phyloP scores from a whole-genome alignment of 2,888 invertebrate species.

The Petrophora chlorosata region DNA sequence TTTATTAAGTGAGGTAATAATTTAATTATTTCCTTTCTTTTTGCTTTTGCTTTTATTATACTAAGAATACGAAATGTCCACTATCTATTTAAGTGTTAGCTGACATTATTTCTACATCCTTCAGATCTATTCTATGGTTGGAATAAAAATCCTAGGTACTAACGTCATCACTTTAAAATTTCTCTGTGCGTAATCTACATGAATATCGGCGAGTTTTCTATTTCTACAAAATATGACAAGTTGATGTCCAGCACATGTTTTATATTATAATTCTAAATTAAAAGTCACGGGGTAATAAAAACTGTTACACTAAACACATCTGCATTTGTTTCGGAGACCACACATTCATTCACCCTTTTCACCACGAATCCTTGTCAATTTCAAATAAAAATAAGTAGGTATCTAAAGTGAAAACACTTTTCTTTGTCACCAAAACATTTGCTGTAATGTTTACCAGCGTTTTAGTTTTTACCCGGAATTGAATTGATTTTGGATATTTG shows the following conservation, averaged over 20 bases:
- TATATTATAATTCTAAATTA: conserved; percentile 4
- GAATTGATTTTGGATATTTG: conserved; percentile 3
- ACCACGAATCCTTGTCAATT: not conserved
- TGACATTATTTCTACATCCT: too few species aligned
- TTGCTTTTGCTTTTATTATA: too few species aligned
- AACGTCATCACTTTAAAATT: conserved; percentile 20
- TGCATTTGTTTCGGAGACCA: not conserved
- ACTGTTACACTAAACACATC: conserved; percentile 6
- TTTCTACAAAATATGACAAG: conserved; percentile 26
- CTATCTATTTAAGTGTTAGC: too few species aligned
- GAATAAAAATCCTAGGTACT: not conserved
- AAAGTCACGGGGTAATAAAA: conserved; percentile 4
- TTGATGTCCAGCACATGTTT: conserved; percentile 27
- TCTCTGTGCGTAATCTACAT: conserved; percentile 16
- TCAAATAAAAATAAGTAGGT: conserved; percentile 2
- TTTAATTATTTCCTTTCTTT: too few species aligned
- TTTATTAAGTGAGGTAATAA: too few species aligned
- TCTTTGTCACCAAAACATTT: not conserved
- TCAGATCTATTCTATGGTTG: conserved; percentile 26
- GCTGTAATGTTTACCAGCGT: not conserved
- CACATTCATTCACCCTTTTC: conserved; percentile 6
- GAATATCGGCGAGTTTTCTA: conserved; percentile 9
- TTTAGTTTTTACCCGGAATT: conserved; percentile 4
- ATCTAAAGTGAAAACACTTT: conserved; percentile 1
- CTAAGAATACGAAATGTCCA: too few species aligned